Base-by-base conservation (phyloP, 2,113 vertebrate genomes). In the Scophthalmus maximus region DNA sequence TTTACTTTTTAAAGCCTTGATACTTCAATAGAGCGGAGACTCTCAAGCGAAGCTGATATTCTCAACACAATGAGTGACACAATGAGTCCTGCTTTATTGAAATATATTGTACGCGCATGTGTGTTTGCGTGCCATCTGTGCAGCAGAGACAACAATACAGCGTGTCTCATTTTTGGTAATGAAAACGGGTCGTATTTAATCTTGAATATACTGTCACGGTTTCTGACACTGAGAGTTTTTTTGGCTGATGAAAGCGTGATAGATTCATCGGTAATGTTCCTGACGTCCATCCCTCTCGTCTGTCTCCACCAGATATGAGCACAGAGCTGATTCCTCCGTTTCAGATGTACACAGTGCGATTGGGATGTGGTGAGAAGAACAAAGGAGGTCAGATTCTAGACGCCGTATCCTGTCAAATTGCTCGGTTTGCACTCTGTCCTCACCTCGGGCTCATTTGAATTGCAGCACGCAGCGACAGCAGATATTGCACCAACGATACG, bases 371-470 rank as follows among this genome's bases (percentile, higher is more conserved):
- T 83, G 65, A 88, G 60, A 69, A 36, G 22, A 32, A 65, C 76
- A 67, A 90, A 92, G 62, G 68, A 87, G 89, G 87, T 89, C 86
- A 92, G 83, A 87, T 87, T 76, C 78, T 44, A 81, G 84, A 86
- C 81, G 61, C 47, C 67, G 75, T 86, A 86, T 89, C 87, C 89
- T 92, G 87, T 87, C 79, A 65, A 70, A 76, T 49, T 49, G 87
- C 84, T 86, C 66, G 57, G 56, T 62, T 23, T 57, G 85, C 88
- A 85, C 9, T 73, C 40, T 82, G 11, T 14, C 38, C 53, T 50
- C 81, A 38, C 29, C 44, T 17, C 29, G 1, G 30, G 3, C 52
- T 58, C 40, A 12, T 63, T 76, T 53, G 12, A 78, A 47, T 62
- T 30, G 46, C 52, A 25, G 53, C 27, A 6, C 40, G 2, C 7